phyloP scores from a whole-genome alignment of 2,888 invertebrate genomes.

The Creontiades dilutus region DNA sequence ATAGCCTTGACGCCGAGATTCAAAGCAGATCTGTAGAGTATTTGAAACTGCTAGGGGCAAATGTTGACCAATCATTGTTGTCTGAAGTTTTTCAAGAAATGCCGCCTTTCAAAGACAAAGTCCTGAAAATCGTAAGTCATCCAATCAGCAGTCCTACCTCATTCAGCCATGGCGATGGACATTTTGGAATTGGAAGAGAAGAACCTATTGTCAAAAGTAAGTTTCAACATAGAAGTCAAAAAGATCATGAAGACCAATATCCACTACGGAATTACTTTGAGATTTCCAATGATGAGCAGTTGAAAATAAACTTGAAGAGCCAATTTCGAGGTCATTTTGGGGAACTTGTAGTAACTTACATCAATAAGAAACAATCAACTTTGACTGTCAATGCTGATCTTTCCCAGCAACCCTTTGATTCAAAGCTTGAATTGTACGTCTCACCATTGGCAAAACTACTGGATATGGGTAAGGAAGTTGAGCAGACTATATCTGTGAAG shows the following conservation, averaged over 20 bases:
- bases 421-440: background rate
- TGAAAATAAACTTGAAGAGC: background rate
- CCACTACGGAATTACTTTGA: background rate
- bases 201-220: background rate
- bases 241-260: background rate
- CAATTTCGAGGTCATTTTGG: background rate
- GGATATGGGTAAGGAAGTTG: background rate
- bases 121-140: background rate
- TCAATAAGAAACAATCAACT: background rate
- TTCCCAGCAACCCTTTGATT: background rate
- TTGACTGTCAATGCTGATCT: background rate
- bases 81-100: slow-evolving; percentile 20
- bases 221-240: background rate
- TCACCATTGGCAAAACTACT: background rate
- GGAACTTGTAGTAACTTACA: background rate
- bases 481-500: background rate
- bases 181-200: background rate
- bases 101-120: background rate
- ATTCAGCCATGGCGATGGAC: background rate
- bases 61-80: background rate
- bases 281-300: background rate
- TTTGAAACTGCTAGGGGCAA: slow-evolving; percentile 3
- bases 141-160: background rate
- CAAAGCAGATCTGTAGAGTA: slow-evolving; percentile 49
- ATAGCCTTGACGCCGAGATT: background rate